These are phyloP conservation scores for Pteropus alecto DNA, from an alignment of 2,113 vertebrate species.

Conservation along the genomic window DNA sequence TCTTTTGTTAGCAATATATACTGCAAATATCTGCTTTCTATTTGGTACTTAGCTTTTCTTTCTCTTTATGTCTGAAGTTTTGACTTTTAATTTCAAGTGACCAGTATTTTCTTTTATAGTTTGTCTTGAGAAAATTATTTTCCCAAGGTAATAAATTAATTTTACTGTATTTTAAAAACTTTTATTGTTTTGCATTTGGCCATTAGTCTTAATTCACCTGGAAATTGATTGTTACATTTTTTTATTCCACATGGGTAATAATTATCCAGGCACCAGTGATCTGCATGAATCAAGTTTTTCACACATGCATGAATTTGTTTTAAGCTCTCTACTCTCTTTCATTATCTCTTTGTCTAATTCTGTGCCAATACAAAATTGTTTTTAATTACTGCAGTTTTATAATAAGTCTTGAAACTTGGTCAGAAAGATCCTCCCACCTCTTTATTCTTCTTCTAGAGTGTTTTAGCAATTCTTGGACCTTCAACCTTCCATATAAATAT, in stretches of 20 bases:
- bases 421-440: neutral
- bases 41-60: neutral
- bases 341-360: neutral
- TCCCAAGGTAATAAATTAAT: neutral
- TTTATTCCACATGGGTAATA: neutral
- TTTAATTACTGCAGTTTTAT: neutral
- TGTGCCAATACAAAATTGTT: neutral
- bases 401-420: neutral
- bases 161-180: neutral
- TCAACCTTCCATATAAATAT: slow-evolving; percentile 12
- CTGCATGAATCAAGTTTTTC: neutral
- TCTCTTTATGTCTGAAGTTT: neutral
- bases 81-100: slow-evolving; percentile 16
- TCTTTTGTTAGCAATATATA: neutral
- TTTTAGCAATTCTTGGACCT: neutral
- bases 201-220: neutral
- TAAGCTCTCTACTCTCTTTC: neutral
- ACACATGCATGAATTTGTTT: neutral
- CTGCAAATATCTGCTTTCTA: neutral
- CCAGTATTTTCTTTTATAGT: neutral
- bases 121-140: neutral
- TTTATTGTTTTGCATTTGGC: neutral
- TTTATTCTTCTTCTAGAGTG: neutral
- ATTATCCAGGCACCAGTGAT: neutral
- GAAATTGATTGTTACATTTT: neutral